A percentile compares a stretch with the other conserved stretches of the same genome.
Evolutionary conservation across 2,888 invertebrate species (phyloP).

Genomic region (Chironomus riparius): DNA sequence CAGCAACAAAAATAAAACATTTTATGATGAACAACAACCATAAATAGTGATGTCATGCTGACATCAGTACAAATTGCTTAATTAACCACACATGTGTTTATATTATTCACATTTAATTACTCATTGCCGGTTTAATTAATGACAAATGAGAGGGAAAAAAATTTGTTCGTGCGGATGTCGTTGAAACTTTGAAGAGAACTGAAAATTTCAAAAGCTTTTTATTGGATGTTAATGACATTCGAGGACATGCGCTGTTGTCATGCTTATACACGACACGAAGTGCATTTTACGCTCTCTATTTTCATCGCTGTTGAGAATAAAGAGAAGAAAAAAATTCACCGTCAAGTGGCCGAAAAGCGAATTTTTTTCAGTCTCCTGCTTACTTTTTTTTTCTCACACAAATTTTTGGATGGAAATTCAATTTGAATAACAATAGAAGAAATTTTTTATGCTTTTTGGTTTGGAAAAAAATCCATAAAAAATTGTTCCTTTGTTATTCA

Average conservation of each 20-base stretch:
- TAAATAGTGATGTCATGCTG: not conserved
- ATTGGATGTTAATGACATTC: slow-evolving; percentile 8
- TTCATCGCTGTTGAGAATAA: not conserved
- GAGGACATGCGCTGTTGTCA: not conserved
- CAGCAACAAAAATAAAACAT: not conserved
- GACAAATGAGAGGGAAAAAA: not conserved
- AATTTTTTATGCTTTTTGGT: too few species aligned
- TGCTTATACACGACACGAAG: not conserved
- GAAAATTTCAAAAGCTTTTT: slow-evolving; percentile 25
- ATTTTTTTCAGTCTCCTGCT: not conserved
- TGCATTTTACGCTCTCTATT: not conserved
- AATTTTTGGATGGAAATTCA: not conserved
- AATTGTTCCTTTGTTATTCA: too few species aligned
- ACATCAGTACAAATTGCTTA: slow-evolving; percentile 13
- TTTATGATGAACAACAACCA: not conserved
- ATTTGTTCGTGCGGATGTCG: not conserved
- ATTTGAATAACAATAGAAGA: too few species aligned
- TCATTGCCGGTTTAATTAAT: too few species aligned
- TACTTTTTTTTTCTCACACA: not conserved
- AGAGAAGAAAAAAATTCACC: too few species aligned
- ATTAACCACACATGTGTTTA: slow-evolving; percentile 8
- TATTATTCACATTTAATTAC: not conserved
- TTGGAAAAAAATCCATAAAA: too few species aligned
- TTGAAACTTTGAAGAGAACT: slow-evolving; percentile 5
- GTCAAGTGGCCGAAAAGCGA: not conserved